Evolutionary conservation across 2,888 invertebrate species (phyloP).

Genomic region (Drosophila stalkeri): DNA sequence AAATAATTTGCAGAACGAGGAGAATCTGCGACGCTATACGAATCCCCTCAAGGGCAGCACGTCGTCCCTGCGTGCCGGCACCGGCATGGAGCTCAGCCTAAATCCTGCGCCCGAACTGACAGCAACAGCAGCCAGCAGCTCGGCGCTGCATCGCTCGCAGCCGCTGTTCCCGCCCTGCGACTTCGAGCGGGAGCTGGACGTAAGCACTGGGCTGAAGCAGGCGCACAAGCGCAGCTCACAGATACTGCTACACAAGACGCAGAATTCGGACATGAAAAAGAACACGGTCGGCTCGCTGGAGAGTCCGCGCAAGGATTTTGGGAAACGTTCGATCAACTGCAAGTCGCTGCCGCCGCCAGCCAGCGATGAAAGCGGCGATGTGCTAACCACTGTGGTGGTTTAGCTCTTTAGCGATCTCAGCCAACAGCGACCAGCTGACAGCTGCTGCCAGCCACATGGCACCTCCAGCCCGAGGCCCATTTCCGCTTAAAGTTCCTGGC

Average conservation of each 20-base stretch:
- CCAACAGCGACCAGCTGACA: slow-evolving; percentile 11
- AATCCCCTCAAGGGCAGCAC: slow-evolving; percentile 90
- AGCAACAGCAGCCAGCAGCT: slow-evolving; percentile 85
- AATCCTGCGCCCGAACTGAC: slow-evolving; percentile 85
- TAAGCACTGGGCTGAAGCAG: slow-evolving; percentile 82
- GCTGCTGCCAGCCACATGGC: slow-evolving; percentile 18
- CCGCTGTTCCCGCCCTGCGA: slow-evolving; percentile 84
- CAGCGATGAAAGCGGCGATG: slow-evolving; percentile 85
- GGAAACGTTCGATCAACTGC: slow-evolving; percentile 89
- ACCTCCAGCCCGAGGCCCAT: slow-evolving; percentile 19
- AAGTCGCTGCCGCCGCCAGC: slow-evolving; percentile 83
- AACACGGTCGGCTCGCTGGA: slow-evolving; percentile 89
- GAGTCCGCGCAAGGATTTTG: slow-evolving; percentile 90
- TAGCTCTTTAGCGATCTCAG: slow-evolving; percentile 77
- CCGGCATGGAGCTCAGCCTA: slow-evolving; percentile 86
- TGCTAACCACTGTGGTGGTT: slow-evolving; percentile 87
- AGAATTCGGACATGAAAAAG: slow-evolving; percentile 93
- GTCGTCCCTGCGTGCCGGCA: slow-evolving; percentile 86
- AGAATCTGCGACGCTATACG: slow-evolving; percentile 93
- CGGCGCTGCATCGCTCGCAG: slow-evolving; percentile 84
- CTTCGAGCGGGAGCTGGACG: slow-evolving; percentile 84
- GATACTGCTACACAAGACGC: slow-evolving; percentile 92
- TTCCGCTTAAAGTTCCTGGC: slow-evolving; percentile 68
- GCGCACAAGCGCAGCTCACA: slow-evolving; percentile 87
- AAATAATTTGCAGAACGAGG: slow-evolving; percentile 96